phyloP scores from a whole-genome alignment of 2,797 vertebrate genomes.

The Myotis myotis region DNA sequence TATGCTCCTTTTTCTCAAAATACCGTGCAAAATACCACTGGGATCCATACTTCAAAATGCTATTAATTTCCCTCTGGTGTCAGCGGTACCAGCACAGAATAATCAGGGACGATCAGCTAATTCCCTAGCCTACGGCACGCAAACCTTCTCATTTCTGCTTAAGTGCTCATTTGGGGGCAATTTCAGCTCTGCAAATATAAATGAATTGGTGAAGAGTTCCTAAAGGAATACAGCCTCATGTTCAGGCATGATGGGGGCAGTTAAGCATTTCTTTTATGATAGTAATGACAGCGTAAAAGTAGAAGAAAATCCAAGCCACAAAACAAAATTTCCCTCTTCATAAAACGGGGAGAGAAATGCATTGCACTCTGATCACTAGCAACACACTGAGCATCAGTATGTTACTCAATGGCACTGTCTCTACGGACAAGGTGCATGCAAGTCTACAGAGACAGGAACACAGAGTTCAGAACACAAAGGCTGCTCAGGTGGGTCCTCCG shows the following conservation, averaged over 20 bases:
- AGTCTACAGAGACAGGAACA: neutral
- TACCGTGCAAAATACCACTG: neutral
- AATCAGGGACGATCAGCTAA: slow-evolving; percentile 44
- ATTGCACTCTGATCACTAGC: neutral
- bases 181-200: neutral
- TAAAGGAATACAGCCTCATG: neutral
- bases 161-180: neutral
- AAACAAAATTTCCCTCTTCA: neutral
- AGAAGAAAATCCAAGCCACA: neutral
- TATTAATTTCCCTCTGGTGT: slow-evolving; percentile 53
- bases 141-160: neutral
- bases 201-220: neutral
- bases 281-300: neutral
- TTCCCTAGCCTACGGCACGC: neutral
- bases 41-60: neutral
- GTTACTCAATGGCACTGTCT: rapidly evolving
- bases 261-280: neutral
- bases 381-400: neutral
- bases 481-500: neutral
- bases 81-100: slow-evolving; percentile 11
- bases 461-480: neutral
- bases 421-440: neutral
- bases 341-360: neutral
- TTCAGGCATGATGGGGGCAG: neutral
- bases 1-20: neutral